These are phyloP conservation scores for Origma solitaria DNA, from an alignment of 2,113 vertebrate genomes.

Conservation along the genomic window DNA sequence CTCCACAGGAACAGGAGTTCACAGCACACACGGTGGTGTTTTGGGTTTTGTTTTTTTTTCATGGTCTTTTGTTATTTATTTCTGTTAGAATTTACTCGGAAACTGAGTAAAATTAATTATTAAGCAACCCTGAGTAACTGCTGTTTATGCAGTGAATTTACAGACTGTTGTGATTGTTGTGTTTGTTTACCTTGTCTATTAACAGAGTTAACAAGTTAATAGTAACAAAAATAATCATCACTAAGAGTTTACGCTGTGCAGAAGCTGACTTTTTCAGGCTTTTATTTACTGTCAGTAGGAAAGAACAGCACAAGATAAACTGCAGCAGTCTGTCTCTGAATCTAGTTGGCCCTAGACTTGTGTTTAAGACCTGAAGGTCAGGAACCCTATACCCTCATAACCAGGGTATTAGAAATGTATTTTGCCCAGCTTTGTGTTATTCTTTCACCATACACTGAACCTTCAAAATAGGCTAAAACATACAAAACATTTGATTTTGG, in stretches of 20 bases:
- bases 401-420: background rate
- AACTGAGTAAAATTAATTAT: constrained; percentile 48
- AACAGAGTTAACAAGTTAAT: background rate
- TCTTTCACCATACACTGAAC: background rate
- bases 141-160: background rate
- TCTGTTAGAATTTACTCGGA: constrained; percentile 11
- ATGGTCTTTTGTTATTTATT: constrained; percentile 3
- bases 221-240: background rate
- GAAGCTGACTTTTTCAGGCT: accelerated
- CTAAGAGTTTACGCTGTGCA: background rate
- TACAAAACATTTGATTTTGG: background rate
- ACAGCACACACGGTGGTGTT: background rate
- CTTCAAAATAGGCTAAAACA: background rate
- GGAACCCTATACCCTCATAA: background rate
- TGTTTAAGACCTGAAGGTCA: background rate
- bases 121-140: background rate
- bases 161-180: background rate
- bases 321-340: background rate
- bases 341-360: background rate
- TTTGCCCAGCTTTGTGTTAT: background rate
- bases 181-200: background rate
- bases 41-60: background rate
- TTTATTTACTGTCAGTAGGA: background rate
- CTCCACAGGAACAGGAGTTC: constrained; percentile 1
- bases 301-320: background rate